These are phyloP conservation scores for Macropis europaea DNA, from an alignment of 2,888 invertebrate genomes.

Conservation along the genomic window DNA sequence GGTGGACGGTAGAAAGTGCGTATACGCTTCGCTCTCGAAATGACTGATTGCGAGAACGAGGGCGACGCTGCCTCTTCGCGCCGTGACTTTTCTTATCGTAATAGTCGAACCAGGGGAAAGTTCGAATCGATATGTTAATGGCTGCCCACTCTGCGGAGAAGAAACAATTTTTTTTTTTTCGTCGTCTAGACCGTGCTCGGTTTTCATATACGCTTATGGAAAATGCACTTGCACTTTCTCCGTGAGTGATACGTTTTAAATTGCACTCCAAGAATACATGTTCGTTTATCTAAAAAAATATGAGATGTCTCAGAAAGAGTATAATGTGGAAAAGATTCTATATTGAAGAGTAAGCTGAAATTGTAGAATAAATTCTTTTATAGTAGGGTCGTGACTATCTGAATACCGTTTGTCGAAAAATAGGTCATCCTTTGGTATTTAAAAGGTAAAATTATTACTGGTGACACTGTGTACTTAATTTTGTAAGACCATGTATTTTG, in stretches of 20 bases:
- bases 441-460: too few relatives aligned
- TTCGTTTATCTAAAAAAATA: too few relatives aligned
- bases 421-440: too few relatives aligned
- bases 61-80: slow-evolving; percentile 42
- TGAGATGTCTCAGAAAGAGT: too few relatives aligned
- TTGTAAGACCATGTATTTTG: too few relatives aligned
- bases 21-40: slow-evolving; percentile 54
- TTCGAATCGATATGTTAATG: slow-evolving; percentile 37
- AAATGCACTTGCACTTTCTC: slow-evolving; percentile 6
- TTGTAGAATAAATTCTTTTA: too few relatives aligned
- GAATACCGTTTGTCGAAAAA: too few relatives aligned
- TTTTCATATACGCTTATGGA: neutral
- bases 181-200: neutral
- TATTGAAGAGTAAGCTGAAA: too few relatives aligned
- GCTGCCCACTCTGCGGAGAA: slow-evolving; percentile 8
- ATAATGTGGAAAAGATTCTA: too few relatives aligned
- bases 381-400: too few relatives aligned
- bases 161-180: slow-evolving; percentile 29
- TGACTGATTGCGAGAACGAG: slow-evolving; percentile 59
- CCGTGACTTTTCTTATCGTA: slow-evolving; percentile 57
- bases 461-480: too few relatives aligned
- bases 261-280: neutral
- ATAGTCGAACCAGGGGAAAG: slow-evolving; percentile 49
- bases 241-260: neutral
- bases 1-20: slow-evolving; percentile 51